Base-by-base conservation (phyloP, 2,888 invertebrate species). In the Hypercompe scribonia region DNA sequence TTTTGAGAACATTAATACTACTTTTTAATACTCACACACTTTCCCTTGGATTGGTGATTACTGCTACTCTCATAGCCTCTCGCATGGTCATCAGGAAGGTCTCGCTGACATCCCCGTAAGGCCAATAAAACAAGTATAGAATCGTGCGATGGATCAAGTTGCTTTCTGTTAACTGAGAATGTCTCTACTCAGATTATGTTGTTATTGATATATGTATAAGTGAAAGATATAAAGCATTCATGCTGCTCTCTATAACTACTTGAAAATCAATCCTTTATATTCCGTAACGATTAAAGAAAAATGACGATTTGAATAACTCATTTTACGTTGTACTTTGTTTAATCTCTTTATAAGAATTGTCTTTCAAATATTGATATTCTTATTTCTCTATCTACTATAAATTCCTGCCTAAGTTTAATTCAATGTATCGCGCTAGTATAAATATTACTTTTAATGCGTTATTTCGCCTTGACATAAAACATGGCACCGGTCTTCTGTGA, bases 51-150 rank as follows among this genome's bases (percentile, higher is more conserved):
- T 96, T 96, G 10, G 97, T 97, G 76, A 98, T 96, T 66, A 97
- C 96, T 31, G 96, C 96, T 0, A 97, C 96, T 81, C 96, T 90
- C 92, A 96, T 96, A 0, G 96, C 96, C 85, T 97, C 96, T 63
- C 95, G 94, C 76, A 97, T 93, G 71, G 94, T 95, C 82, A 92
- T 77, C 77, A 96, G 85, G 91, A 96, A 96, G 81, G 91, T 90
- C 66, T 95, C 85, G 82, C 96, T 92, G 78, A 97, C 91, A 33
- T 92, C 86, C 69, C 95, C 92, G 36, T 95, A 93, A 0, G 97
- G 96, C 97, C 97, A 97, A 88, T 96, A 97, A 90, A 97, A 97
- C 72, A 97, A 96, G 86, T 97, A 97, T 66, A 97, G 86, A 63
- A 97, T 92, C 77, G 96, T 96, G 54, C 96, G 95, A 69, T 97